Conservation (phyloP, 1,140 invertebrate genomes). For the Drosophila tristis region DNA sequence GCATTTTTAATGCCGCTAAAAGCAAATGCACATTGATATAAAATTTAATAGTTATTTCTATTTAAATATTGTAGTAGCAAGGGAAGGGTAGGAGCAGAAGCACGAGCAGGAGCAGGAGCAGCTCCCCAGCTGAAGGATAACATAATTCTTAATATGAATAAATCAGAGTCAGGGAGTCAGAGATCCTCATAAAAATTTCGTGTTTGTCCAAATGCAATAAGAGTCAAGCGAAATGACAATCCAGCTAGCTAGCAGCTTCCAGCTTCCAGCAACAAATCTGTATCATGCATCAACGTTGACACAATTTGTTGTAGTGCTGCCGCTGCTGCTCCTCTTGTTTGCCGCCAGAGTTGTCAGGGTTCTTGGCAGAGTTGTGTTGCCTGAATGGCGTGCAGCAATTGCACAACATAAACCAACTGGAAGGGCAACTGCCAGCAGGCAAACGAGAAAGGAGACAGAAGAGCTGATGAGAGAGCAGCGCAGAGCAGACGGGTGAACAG, state of each 20-base stretch:
- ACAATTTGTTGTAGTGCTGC: conserved; percentile 27
- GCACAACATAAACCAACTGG: conserved; percentile 43
- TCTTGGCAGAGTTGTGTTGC: conserved; percentile 13
- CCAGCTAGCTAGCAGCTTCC: conserved; percentile 1
- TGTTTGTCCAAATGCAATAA: conserved; percentile 45
- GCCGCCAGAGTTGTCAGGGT: not conserved
- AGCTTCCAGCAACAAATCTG: conserved; percentile 25
- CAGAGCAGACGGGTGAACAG: not conserved
- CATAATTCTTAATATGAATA: conserved; percentile 65
- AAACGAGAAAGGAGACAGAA: too few relatives aligned
- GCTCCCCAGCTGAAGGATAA: not conserved
- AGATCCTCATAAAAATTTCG: conserved; percentile 37
- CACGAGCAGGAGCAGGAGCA: not conserved
- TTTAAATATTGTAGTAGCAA: conserved; percentile 40
- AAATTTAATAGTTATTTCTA: conserved; percentile 52
- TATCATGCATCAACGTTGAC: conserved; percentile 53
- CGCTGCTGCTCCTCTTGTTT: conserved; percentile 2
- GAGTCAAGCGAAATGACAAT: conserved; percentile 36
- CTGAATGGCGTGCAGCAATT: not conserved
- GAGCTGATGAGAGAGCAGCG: not conserved
- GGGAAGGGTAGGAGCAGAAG: not conserved
- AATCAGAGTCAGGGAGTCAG: conserved; percentile 60
- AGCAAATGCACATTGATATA: conserved; percentile 59
- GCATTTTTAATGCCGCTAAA: conserved; percentile 61
- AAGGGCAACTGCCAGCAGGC: conserved; percentile 2